Base-by-base conservation (phyloP, 2,797 vertebrate genomes). In the Poliocrania exsul region DNA sequence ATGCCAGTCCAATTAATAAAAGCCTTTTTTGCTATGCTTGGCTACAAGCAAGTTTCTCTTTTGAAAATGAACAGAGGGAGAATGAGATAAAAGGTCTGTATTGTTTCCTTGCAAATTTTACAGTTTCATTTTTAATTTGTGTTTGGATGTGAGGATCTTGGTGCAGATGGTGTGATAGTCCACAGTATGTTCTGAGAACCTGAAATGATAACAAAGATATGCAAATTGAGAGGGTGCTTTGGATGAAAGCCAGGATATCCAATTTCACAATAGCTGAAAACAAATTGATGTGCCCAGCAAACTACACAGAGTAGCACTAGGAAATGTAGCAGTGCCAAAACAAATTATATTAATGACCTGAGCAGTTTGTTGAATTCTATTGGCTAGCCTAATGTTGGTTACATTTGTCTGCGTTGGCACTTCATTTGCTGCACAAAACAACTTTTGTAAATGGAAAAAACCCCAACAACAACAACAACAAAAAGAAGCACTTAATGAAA, bases 81-180 rank as follows among this genome's bases (percentile, higher is more conserved):
- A 98, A 98, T 97, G 98, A 99, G 99, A 99, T 99, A 99, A 99
- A 99, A 99, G 99, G 98, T 98, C 98, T 98, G 98, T 98, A 99
- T 99, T 99, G 99, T 99, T 99, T 99, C 98, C 98, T 99, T 99
- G 98, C 99, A 99, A 98, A 99, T 99, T 98, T 98, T 99, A 99
- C 99, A 99, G 99, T 99, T 99, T 99, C 98, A 98, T 98, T 99
- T 99, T 99, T 99, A 99, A 99, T 99, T 99, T 99, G 99, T 98
- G 98, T 98, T 98, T 98, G 98, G 98, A 98, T 98, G 98, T 98
- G 98, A 98, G 98, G 98, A 99, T 98, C 98, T 98, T 98, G 97
- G 98, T 98, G 98, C 99, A 99, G 99, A 99, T 99, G 99, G 99
- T 98, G 97, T 97, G 98, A 98, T 98, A 98, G 98, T 98, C 98